Evolutionary conservation across 2,888 invertebrate species (phyloP), one percentile per base, ranked within the genome.

Genomic region (Brachyptera risi): DNA sequence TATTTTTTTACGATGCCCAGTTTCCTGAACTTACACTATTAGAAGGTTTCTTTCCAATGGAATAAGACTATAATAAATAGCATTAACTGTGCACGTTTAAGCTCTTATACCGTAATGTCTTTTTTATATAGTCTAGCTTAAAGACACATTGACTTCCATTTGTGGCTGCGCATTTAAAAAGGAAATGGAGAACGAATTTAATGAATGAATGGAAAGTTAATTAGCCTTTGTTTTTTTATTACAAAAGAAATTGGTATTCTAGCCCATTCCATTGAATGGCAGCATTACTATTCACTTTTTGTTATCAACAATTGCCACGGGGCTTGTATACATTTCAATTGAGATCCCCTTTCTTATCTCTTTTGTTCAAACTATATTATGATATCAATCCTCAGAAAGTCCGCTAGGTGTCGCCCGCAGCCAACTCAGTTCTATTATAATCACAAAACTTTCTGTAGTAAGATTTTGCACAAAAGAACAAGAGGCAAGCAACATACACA

Each of bases 371-470:
- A 54, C 5, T 35, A n/a, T n/a, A n/a, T n/a, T n/a, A 54, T 37
- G 54, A 54, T 37, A 54, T 54, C 54, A 54, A 54, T 54, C 54
- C 54, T 54, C 13, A 51, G 50, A 54, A 54, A 54, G 54, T 31
- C 54, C 54, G 37, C 54, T 13, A 35, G 37, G 37, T 54, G 54
- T 54, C 54, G 35, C 37, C 17, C 38, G 54, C 35, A 51, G 51
- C 35, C 51, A 51, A 47, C 31, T 51, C 51, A 11, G 35, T 23
- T 54, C 54, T 37, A 54, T 31, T 54, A 35, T 37, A 5, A 21
- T 54, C 54, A 11, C 11, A 17, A 37, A 54, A 19, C 19, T 54
- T 37, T 17, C 23, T 17, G n/a, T 23, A 5, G 37, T 19, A 3
- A 13, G 50, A 17, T n/a, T n/a, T 19, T 19, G 19, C 35, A 54